Conservation (phyloP, 2,888 invertebrate genomes). For the Pseudococcus longispinus region DNA sequence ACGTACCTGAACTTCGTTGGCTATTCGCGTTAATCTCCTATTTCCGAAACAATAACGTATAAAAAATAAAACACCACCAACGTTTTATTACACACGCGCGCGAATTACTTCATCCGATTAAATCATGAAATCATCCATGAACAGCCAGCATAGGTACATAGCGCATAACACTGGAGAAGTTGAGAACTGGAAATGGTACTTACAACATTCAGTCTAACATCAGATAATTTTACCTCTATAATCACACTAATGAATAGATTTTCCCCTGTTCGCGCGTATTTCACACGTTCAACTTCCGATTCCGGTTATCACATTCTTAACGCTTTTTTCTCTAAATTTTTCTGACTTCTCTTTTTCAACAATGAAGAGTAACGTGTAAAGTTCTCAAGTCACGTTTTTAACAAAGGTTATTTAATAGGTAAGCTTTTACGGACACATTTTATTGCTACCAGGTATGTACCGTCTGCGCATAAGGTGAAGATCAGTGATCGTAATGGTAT, state of each 20-base stretch:
- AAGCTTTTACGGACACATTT: no score
- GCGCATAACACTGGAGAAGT: background rate
- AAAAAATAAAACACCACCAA: background rate
- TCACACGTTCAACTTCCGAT: slow-evolving; percentile 27
- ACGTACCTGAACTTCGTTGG: background rate
- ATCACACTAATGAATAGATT: background rate
- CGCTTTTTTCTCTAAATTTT: background rate
- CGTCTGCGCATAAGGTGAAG: no score
- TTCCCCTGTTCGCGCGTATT: background rate
- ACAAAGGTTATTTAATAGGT: background rate
- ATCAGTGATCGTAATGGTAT: no score
- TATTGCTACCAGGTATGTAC: no score
- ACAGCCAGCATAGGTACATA: background rate
- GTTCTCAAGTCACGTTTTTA: background rate
- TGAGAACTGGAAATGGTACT: background rate
- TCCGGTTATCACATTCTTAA: slow-evolving; percentile 21
- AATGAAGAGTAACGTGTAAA: background rate
- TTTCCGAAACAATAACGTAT: background rate
- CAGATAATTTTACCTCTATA: slow-evolving; percentile 4
- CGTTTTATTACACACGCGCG: background rate
- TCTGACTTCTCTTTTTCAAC: background rate
- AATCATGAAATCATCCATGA: slow-evolving; percentile 7
- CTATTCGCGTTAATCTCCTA: background rate
- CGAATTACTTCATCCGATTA: slow-evolving; percentile 2
- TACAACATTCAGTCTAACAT: background rate